phyloP scores from a whole-genome alignment of 1,140 invertebrate genomes.

The Drosophila guanche region DNA sequence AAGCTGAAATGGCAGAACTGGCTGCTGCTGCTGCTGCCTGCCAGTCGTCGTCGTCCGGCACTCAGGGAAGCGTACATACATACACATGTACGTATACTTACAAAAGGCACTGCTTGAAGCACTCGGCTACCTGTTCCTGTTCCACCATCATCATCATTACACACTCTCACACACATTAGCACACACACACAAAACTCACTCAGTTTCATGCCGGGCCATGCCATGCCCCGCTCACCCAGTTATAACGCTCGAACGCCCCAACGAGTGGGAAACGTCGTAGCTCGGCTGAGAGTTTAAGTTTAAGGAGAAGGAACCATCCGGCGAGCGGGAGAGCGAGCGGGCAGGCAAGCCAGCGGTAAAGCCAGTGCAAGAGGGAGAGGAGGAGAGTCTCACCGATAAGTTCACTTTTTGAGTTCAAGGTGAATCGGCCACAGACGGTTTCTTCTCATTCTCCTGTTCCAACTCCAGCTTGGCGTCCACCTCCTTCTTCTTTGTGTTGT shows the following conservation, averaged over 20 bases:
- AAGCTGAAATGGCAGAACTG: slow-evolving; percentile 43
- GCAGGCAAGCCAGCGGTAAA: too few relatives aligned
- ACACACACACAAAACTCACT: neutral
- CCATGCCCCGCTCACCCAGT: slow-evolving; percentile 28
- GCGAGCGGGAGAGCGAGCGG: too few relatives aligned
- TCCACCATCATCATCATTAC: neutral
- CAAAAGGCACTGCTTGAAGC: slow-evolving; percentile 20
- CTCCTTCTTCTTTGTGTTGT: slow-evolving; percentile 12
- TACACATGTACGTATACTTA: slow-evolving; percentile 19
- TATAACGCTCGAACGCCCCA: slow-evolving; percentile 63
- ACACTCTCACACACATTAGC: neutral
- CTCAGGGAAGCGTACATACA: slow-evolving; percentile 35
- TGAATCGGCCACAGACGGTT: slow-evolving; percentile 60
- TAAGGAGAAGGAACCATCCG: too few relatives aligned
- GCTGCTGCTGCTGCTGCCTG: slow-evolving; percentile 8
- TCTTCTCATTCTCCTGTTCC: neutral
- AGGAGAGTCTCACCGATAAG: slow-evolving; percentile 47
- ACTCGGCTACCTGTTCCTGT: slow-evolving; percentile 40
- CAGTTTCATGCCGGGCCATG: neutral
- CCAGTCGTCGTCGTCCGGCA: slow-evolving; percentile 35
- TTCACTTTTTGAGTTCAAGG: slow-evolving; percentile 78
- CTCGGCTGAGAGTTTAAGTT: too few relatives aligned
- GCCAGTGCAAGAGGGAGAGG: slow-evolving; percentile 1
- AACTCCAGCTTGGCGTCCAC: neutral
- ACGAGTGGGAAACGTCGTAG: slow-evolving; percentile 17